Conservation (phyloP, 2,888 invertebrate species). For the Quadroppia sp. region DNA sequence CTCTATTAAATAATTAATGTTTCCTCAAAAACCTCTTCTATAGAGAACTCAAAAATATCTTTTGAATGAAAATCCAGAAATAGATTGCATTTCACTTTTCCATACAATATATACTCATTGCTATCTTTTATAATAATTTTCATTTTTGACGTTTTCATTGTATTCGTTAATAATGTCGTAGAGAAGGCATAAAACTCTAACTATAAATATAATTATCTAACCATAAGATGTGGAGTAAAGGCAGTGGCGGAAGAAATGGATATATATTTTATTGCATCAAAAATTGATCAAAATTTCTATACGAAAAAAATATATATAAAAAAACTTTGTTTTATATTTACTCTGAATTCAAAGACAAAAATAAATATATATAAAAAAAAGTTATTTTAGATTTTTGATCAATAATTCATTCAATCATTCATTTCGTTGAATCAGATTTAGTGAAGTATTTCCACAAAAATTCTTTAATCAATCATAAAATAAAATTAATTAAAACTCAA, state of each 20-base stretch:
- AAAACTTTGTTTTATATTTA: too few species aligned
- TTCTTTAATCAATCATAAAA: too few species aligned
- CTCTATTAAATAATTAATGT: background rate
- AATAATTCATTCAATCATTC: too few species aligned
- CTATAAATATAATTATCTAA: background rate
- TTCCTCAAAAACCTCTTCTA: slow-evolving; percentile 3
- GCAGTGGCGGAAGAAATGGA: background rate
- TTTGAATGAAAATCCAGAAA: slow-evolving; percentile 4
- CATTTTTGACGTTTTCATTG: background rate
- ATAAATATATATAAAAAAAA: too few species aligned
- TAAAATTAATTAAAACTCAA: too few species aligned
- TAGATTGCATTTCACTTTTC: background rate
- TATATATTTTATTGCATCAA: background rate
- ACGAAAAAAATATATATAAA: too few species aligned
- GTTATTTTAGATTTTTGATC: too few species aligned
- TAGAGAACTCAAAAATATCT: background rate
- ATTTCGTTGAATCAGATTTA: too few species aligned
- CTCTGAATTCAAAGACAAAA: too few species aligned
- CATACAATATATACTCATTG: background rate
- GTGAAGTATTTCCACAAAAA: too few species aligned
- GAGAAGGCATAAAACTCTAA: background rate
- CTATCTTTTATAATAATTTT: background rate
- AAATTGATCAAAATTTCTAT: background rate
- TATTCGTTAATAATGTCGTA: background rate
- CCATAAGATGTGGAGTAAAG: background rate